Evolutionary conservation across 2,797 vertebrate genomes (phyloP), one percentile per base, ranked within the genome.

Genomic region (Danio jaintianensis): DNA sequence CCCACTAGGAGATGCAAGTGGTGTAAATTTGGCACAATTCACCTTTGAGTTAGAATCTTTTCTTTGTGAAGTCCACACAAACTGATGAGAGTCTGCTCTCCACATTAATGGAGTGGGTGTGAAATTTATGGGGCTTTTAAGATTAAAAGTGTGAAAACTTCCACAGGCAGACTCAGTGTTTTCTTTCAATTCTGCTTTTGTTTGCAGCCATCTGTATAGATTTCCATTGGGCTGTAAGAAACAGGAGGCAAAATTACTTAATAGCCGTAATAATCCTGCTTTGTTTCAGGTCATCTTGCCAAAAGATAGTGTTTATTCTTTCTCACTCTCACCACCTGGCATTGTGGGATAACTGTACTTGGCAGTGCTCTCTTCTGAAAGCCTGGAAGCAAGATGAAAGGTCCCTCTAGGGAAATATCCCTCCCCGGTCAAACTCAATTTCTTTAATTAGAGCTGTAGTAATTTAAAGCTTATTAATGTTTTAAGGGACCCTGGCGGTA

Each of bases 391-490:
- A 47, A 59, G 69, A 80, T 78, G 55, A 78, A 68, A 63, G 52
- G 29, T 75, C 38, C 69, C 43, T 13, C 36, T 20, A 55, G 63
- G 63, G 61, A 66, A 50, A 29, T 66, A 48, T 22, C 52, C 42
- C 59, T 63, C 48, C 48, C 4, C 9, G 45, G 48, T 64, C 61
- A 67, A 76, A 22, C 52, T 72, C 18, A 6, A n/a, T 55, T 58
- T 55, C 43, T 67, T 66, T 74, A 52, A 83, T 78, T 74, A 83
- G 85, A 72, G 18, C 58, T 12, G 1, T 74, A 20, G 86, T 87
- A 85, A 92, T 86, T 82, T 78, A 74, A 83, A 85, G 70, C 78
- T 83, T 77, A 89, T 94, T 75, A 90, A 92, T 89, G 83, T 92
- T 93, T 92, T 67, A 92, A 85, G 85, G 40, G 40, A 66, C 45